These are phyloP conservation scores for Thaumatotibia leucotreta DNA, from an alignment of 1,140 invertebrate species.

Conservation along the genomic window DNA sequence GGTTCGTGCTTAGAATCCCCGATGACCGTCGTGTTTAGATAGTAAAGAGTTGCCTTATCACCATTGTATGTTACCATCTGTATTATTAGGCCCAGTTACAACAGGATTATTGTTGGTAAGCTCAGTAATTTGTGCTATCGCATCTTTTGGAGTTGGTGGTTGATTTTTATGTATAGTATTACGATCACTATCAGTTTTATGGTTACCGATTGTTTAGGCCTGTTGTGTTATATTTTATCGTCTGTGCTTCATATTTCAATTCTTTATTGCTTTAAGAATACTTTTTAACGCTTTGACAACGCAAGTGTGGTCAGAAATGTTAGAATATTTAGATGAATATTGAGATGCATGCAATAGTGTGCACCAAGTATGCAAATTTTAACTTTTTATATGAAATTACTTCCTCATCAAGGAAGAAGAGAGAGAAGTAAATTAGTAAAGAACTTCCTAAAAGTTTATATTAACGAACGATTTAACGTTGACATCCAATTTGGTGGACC, in stretches of 20 bases:
- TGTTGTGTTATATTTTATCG: constrained; percentile 53
- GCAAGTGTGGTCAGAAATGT: no score
- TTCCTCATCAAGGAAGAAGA: no score
- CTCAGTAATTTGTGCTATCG: constrained; percentile 50
- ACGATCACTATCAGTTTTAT: constrained; percentile 58
- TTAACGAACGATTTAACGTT: no score
- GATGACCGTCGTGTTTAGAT: constrained; percentile 21
- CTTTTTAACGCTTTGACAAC: no score
- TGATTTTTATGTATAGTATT: constrained; percentile 60
- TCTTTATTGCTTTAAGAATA: not conserved
- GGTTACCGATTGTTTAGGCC: constrained; percentile 52
- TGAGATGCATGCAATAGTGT: no score
- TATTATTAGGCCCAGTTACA: constrained; percentile 30
- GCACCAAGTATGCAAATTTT: no score
- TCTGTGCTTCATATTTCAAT: not conserved
- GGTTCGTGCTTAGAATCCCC: constrained; percentile 30
- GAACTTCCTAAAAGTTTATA: no score
- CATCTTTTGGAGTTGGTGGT: constrained; percentile 48
- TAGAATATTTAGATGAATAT: no score
- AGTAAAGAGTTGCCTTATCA: constrained; percentile 28
- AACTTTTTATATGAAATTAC: no score
- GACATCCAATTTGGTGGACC: no score
- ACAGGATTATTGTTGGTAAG: constrained; percentile 32
- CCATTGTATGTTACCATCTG: constrained; percentile 29
- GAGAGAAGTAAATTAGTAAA: no score